phyloP scores from a whole-genome alignment of 2,113 vertebrate genomes.

The Tragelaphus buxtoni region DNA sequence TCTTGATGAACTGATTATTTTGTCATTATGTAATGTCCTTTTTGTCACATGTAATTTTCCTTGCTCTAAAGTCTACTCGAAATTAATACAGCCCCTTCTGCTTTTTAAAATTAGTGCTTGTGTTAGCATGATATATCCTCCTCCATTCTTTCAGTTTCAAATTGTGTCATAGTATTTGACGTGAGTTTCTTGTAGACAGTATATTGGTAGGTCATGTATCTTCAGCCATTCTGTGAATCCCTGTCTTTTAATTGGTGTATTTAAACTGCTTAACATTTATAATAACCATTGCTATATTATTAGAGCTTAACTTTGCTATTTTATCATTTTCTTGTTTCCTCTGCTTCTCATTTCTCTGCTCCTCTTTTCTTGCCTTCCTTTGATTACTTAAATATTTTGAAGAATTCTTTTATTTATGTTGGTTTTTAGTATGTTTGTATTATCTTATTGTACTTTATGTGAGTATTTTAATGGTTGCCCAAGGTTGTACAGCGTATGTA shows the following conservation, averaged over 20 bases:
- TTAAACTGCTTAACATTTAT: background rate
- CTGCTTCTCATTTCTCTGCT: background rate
- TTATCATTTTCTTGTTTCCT: background rate
- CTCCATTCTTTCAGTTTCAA: background rate
- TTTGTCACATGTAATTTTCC: background rate
- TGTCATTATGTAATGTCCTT: background rate
- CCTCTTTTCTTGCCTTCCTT: background rate
- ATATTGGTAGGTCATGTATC: background rate
- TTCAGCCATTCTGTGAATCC: background rate
- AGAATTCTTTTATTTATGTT: background rate
- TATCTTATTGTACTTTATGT: background rate
- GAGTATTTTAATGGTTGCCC: background rate
- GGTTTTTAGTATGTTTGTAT: background rate
- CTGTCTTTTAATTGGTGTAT: background rate
- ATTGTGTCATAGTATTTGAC: background rate
- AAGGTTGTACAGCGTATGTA: background rate
- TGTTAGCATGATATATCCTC: background rate
- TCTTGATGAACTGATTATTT: background rate
- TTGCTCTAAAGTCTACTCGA: background rate
- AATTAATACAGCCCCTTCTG: background rate
- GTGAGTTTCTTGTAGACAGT: background rate
- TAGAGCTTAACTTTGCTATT: background rate
- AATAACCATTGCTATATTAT: background rate
- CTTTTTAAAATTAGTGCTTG: background rate
- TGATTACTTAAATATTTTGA: background rate